Percentiles rank a stretch among this genome's conserved stretches.
Evolutionary conservation across 2,888 invertebrate species (phyloP).

Genomic region (Zygaena filipendulae): DNA sequence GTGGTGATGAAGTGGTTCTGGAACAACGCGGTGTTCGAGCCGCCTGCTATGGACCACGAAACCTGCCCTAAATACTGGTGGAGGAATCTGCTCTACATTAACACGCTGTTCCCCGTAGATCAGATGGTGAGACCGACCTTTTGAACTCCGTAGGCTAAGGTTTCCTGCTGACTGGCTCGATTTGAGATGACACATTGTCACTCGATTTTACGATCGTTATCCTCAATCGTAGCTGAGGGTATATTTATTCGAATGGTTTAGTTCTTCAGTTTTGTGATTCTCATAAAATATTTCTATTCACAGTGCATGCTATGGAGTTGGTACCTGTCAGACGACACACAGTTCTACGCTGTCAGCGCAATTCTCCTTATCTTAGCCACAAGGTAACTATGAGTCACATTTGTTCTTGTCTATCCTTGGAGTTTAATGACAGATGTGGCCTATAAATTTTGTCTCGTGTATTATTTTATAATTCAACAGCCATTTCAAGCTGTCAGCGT

Average conservation of each 20-base stretch:
- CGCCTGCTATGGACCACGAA: constrained; percentile 81
- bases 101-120: constrained; percentile 84
- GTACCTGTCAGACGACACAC: constrained; percentile 89
- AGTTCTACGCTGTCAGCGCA: constrained; percentile 86
- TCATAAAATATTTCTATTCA: too few relatives aligned
- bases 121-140: constrained; percentile 82
- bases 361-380: constrained; percentile 83
- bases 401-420: too few relatives aligned
- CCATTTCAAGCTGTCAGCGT: constrained; percentile 81
- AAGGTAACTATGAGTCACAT: constrained; percentile 59
- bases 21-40: constrained; percentile 84
- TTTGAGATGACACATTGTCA: too few relatives aligned
- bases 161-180: too few relatives aligned
- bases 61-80: constrained; percentile 90
- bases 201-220: too few relatives aligned
- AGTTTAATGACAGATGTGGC: not conserved
- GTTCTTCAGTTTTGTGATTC: too few relatives aligned
- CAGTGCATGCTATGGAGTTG: constrained; percentile 94
- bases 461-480: constrained; percentile 39
- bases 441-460: too few relatives aligned
- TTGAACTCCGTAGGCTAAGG: too few relatives aligned
- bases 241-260: too few relatives aligned
- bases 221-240: too few relatives aligned
- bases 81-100: constrained; percentile 87
- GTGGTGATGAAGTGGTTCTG: constrained; percentile 90